Evolutionary conservation across 2,888 invertebrate species (phyloP), one percentile per base, ranked within the genome.

Genomic region (Mellilla xanthometata): DNA sequence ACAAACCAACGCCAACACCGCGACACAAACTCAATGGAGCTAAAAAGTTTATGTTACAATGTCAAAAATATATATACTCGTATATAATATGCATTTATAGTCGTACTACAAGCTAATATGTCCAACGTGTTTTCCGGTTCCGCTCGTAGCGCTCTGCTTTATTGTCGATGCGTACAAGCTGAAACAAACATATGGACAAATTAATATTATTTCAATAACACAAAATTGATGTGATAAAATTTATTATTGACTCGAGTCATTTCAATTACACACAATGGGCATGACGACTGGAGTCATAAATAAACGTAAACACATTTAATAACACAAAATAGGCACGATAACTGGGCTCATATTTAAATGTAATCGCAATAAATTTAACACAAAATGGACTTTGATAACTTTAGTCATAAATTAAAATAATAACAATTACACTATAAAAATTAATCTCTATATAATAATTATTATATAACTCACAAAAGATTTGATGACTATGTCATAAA

Each of bases 111-210:
- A 33, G 47, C 38, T 42, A 48, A 34, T 32, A 19, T 44, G 45
- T 52, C 45, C 35, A 32, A 15, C 38, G 47, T 52, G 60, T 49
- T 56, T 54, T 53, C 49, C 52, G 60, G 50, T 56, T 54, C 54
- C 49, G 52, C 47, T 63, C 65, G 61, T 52, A 61, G 68, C 72
- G 56, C 59, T n/a, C n/a, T 65, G 65, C 68, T 15, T 84, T 85
- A 86, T 85, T 84, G 84, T 87, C 86, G 76, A 77, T 74, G 81
- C 79, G 70, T 73, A 68, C 75, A 82, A 81, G 81, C 86, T 84
- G 83, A 0, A 78, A 80, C 69, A 71, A 76, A 11, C 41, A 58
- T 7, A 58, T 49, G 52, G 12, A 47, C 12, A 39, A 27, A 39
- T 22, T 10, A 27, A 23, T 22, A 1, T 11, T 28, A 11, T 28